phyloP scores from a whole-genome alignment of 2,113 vertebrate genomes.

The Grammatotria lemairii region DNA sequence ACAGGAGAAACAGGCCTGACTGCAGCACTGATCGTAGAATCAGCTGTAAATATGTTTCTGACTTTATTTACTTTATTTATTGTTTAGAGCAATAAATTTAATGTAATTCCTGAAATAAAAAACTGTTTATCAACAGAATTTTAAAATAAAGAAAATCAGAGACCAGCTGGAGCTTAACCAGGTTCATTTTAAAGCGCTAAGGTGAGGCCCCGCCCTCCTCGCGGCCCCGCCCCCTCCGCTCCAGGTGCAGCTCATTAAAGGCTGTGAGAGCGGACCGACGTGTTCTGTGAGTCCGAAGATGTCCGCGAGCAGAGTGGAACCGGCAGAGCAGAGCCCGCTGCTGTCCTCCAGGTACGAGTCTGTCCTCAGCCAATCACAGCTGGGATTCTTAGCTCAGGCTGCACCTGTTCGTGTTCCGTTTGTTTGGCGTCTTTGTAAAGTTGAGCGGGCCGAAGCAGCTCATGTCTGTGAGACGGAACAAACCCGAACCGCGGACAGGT shows the following conservation, averaged over 20 bases:
- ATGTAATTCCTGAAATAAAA: not conserved
- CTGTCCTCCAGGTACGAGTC: slow-evolving; percentile 46
- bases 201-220: not conserved
- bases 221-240: slow-evolving; percentile 29
- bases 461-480: not conserved
- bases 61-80: not conserved
- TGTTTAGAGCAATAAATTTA: not conserved
- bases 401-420: not conserved
- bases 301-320: slow-evolving; percentile 56
- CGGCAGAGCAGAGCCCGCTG: slow-evolving; percentile 55
- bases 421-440: not conserved
- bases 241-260: slow-evolving; percentile 63
- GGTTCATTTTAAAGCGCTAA: not conserved
- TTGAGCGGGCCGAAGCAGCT: not conserved
- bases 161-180: not conserved
- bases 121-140: not conserved
- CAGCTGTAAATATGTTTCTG: not conserved
- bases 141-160: not conserved
- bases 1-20: not conserved
- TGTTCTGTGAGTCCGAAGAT: slow-evolving; percentile 25
- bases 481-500: not conserved
- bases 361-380: not conserved
- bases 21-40: not conserved
- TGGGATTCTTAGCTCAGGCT: not conserved
- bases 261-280: not conserved